phyloP scores from a whole-genome alignment of 2,888 invertebrate species.

The Hymenopus coronatus region DNA sequence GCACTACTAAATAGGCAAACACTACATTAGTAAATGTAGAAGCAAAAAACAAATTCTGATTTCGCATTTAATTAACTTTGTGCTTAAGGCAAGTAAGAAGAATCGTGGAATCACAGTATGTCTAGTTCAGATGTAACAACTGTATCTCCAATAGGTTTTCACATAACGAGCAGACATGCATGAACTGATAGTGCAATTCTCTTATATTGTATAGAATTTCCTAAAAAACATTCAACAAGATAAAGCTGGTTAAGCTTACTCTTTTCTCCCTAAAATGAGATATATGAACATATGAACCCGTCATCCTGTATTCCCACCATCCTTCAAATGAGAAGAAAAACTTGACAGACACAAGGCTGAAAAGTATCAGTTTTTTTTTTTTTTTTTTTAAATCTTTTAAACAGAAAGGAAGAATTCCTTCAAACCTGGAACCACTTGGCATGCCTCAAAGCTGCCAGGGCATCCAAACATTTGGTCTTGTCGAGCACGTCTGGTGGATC shows the following conservation, averaged over 20 bases:
- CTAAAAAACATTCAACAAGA: neutral
- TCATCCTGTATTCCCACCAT: slow-evolving; percentile 19
- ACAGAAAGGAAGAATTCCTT: slow-evolving; percentile 39
- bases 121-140: neutral
- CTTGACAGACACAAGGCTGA: slow-evolving; percentile 45
- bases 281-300: neutral
- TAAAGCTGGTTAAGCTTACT: neutral
- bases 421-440: slow-evolving; percentile 99
- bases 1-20: slow-evolving; percentile 5
- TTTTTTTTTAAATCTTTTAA: slow-evolving; percentile 26
- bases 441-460: slow-evolving; percentile 99
- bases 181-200: neutral
- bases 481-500: slow-evolving; percentile 89
- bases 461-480: slow-evolving; percentile 99
- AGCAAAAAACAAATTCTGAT: slow-evolving; percentile 28
- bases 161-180: neutral
- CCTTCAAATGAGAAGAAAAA: slow-evolving; percentile 10
- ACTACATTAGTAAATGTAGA: neutral
- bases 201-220: neutral
- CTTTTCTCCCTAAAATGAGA: neutral
- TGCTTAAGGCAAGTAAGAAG: slow-evolving; percentile 1
- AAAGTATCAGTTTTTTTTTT: slow-evolving; percentile 39
- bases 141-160: neutral
- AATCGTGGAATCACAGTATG: slow-evolving; percentile 22
- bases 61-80: slow-evolving; percentile 21